Evolutionary conservation across 1,140 invertebrate species (phyloP), one percentile per base, ranked within the genome.

Genomic region (Episyrphus balteatus): DNA sequence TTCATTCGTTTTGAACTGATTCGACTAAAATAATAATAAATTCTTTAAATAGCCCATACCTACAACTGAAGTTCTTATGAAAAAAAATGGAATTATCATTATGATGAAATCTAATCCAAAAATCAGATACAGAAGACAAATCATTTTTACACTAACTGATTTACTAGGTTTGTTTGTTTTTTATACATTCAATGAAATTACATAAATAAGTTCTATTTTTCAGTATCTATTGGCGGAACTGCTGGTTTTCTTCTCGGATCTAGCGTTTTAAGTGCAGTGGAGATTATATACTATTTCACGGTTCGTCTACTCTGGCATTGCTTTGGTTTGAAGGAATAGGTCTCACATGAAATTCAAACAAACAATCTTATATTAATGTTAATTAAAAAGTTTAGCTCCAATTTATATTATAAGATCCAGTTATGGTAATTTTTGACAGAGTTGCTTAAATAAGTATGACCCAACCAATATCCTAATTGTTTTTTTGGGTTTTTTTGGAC

Each of bases 191-290:
- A 30, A 18, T 26, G 44, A 6, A 5, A 13, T 30, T 40, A 14
- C 26, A 34, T 32, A 30, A 14, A 36, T 45, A 11, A 36, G 2
- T 44, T 45, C 45, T 36, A 46, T 44, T 12, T 69, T 73, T 11
- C 60, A 83, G 82, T 82, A 54, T 75, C 79, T 11, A 76, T 84
- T 14, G 83, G 82, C 15, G 78, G 81, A 13, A 81, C 80, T 61
- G 80, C 79, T 1, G 82, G 81, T 2, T 58, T 84, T 2, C 83
- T 83, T 56, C 70, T 83, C 1, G 82, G 82, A 3, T 82, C 79
- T 49, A 82, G 80, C 51, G 78, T 83, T 0, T 62, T 84, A 12
- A 81, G 81, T 42, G 75, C 81, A 50, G 73, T 79, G 47, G 82
- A 84, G 58, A 73, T 84, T 19, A 42, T 83, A 1, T 83, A 83